Conservation (phyloP, 1,140 invertebrate genomes). For the Bacillus rossius region DNA sequence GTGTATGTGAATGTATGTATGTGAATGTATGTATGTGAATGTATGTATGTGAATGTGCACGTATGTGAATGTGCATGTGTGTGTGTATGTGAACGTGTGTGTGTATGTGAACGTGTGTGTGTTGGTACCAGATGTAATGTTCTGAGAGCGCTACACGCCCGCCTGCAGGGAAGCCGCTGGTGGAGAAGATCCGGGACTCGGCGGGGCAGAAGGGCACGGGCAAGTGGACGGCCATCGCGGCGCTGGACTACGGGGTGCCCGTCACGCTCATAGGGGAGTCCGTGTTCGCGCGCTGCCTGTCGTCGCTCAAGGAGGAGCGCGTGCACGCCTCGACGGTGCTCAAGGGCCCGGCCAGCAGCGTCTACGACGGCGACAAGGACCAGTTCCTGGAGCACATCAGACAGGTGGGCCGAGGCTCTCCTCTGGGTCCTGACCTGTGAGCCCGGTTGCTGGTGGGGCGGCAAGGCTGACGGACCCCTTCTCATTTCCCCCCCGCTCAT, state of each 20-base stretch:
- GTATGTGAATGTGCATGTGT: too few relatives aligned
- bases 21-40: too few relatives aligned
- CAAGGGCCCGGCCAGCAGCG: constrained; percentile 54
- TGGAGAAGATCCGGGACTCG: constrained; percentile 91
- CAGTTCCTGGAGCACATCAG: constrained; percentile 72
- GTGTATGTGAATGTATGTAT: too few relatives aligned
- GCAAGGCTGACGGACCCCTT: too few relatives aligned
- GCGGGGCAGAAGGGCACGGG: constrained; percentile 99
- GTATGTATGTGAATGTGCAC: too few relatives aligned
- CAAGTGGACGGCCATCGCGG: constrained; percentile 98
- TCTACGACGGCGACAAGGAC: constrained; percentile 64
- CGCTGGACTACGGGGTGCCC: constrained; percentile 93
- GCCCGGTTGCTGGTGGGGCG: too few relatives aligned
- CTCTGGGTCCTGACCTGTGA: too few relatives aligned
- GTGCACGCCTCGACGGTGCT: constrained; percentile 73
- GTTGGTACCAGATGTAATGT: too few relatives aligned
- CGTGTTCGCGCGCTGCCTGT: constrained; percentile 94
- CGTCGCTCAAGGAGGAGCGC: constrained; percentile 74
- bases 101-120: too few relatives aligned
- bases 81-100: too few relatives aligned
- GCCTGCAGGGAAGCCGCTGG: constrained; percentile 45
- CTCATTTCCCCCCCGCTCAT: too few relatives aligned
- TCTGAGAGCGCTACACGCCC: too few relatives aligned
- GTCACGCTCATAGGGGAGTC: constrained; percentile 98
- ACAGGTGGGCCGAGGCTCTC: constrained; percentile 50